Evolutionary conservation across 2,113 vertebrate genomes (phyloP).

Genomic region (Leiothrix lutea): DNA sequence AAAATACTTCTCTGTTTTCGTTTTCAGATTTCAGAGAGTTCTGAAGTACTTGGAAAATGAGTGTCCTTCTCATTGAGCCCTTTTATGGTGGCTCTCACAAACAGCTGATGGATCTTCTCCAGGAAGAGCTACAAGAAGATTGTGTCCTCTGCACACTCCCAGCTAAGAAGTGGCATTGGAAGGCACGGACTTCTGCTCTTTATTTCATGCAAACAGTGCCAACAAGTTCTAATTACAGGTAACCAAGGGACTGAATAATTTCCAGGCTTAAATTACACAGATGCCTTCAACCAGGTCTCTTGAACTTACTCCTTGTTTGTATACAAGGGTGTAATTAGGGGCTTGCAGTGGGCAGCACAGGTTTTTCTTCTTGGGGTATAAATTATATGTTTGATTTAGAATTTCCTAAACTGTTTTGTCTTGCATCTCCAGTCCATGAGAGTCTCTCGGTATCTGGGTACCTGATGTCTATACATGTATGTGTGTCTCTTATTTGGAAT

Average conservation of each 20-base stretch:
- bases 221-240: constrained; percentile 82
- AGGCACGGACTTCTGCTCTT: constrained; percentile 86
- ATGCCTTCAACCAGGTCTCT: neutral
- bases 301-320: neutral
- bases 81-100: constrained; percentile 97
- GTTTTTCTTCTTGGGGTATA: neutral
- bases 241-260: neutral
- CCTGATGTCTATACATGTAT: neutral
- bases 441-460: neutral
- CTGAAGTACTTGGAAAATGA: constrained; percentile 63
- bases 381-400: neutral
- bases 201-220: constrained; percentile 89
- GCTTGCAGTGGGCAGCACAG: neutral
- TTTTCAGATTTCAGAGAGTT: neutral
- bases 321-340: neutral
- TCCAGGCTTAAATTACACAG: neutral
- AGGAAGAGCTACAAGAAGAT: constrained; percentile 71
- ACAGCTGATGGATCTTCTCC: constrained; percentile 88
- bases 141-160: constrained; percentile 83
- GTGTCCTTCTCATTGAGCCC: constrained; percentile 85
- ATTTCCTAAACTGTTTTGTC: neutral
- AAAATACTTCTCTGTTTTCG: neutral
- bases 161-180: constrained; percentile 98
- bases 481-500: neutral
- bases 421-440: neutral